Evolutionary conservation across 2,888 invertebrate species (phyloP).

Genomic region (Drosophila algonquin): DNA sequence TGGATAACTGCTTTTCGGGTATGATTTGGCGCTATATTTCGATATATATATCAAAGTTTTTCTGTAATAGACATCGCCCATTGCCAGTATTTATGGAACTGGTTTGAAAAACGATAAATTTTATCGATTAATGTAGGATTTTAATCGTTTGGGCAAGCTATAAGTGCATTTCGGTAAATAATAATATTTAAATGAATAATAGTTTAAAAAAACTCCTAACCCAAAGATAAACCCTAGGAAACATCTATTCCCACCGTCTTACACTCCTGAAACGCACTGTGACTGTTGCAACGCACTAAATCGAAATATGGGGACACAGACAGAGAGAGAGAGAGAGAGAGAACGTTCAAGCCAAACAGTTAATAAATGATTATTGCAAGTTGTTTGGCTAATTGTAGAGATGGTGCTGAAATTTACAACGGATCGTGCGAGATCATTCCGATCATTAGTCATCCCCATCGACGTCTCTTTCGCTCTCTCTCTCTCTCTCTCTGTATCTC

Average conservation of each 20-base stretch:
- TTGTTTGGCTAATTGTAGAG: conserved; percentile 61
- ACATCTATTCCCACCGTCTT: not conserved
- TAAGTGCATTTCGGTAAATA: too few species aligned
- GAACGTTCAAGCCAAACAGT: conserved; percentile 37
- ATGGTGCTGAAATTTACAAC: conserved; percentile 42
- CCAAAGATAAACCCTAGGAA: not conserved
- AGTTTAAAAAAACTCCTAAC: too few species aligned
- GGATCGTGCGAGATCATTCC: conserved; percentile 28
- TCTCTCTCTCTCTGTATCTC: not conserved
- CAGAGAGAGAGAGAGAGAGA: not conserved
- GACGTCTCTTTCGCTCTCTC: not conserved
- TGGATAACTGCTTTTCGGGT: too few species aligned
- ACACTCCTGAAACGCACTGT: conserved; percentile 2
- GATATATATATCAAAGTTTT: too few species aligned
- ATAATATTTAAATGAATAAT: too few species aligned
- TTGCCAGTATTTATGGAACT: too few species aligned
- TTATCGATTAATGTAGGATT: too few species aligned
- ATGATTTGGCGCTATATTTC: too few species aligned
- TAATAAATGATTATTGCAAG: conserved; percentile 64
- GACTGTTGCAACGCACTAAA: conserved; percentile 1
- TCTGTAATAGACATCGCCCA: too few species aligned
- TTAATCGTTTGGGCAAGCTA: too few species aligned
- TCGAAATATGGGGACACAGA: not conserved
- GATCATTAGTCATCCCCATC: conserved; percentile 40
- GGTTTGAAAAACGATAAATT: too few species aligned